Evolutionary conservation across 2,888 invertebrate genomes (phyloP).

Genomic region (Julus scanicus): DNA sequence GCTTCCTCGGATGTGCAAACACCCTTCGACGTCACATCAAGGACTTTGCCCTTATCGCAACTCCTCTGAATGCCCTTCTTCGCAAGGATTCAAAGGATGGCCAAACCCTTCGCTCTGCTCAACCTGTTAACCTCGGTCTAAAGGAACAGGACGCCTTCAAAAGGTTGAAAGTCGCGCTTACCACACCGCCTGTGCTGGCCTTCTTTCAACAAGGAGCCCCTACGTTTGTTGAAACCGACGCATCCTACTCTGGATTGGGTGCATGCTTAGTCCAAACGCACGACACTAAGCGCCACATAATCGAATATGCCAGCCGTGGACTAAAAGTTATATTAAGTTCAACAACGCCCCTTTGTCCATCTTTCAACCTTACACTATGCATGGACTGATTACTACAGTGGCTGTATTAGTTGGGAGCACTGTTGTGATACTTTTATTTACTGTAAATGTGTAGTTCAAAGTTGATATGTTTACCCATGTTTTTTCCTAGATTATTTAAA

Average conservation of each 20-base stretch:
- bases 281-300: too few species aligned
- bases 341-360: neutral
- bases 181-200: neutral
- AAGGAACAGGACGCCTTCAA: neutral
- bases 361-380: too few species aligned
- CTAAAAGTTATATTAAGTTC: neutral
- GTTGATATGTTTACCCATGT: too few species aligned
- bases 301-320: conserved; percentile 52
- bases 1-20: conserved; percentile 34
- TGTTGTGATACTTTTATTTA: too few species aligned
- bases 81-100: neutral
- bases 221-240: conserved; percentile 45
- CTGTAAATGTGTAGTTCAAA: too few species aligned
- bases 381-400: too few species aligned
- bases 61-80: neutral
- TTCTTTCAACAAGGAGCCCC: neutral
- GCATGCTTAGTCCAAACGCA: conserved; percentile 10
- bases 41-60: neutral
- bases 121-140: neutral
- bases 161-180: neutral
- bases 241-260: conserved; percentile 43
- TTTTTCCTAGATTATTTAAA: too few species aligned
- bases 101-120: neutral
- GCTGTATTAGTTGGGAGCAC: too few species aligned
- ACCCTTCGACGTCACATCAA: neutral